phyloP scores from a whole-genome alignment of 2,113 vertebrate genomes.

The Cheilinus undulatus region DNA sequence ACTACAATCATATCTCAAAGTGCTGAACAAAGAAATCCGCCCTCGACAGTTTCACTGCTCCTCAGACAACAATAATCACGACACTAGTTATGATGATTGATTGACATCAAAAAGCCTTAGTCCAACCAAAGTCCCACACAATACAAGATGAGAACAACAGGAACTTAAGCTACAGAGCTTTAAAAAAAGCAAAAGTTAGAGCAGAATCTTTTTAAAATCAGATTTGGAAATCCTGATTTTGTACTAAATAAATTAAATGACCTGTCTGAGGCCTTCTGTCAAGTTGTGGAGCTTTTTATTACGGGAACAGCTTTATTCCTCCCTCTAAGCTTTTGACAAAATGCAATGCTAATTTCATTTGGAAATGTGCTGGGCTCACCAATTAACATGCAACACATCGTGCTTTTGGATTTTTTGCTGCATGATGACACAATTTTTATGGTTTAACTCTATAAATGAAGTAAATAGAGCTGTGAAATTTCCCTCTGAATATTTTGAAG shows the following conservation, averaged over 20 bases:
- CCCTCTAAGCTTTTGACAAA: too few species aligned
- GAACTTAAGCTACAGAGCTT: too few species aligned
- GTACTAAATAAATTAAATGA: neutral
- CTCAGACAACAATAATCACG: constrained; percentile 20
- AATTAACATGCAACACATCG: neutral
- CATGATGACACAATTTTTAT: neutral
- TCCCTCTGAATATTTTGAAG: too few species aligned
- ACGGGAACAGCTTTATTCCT: neutral
- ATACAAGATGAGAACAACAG: too few species aligned
- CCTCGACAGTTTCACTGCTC: neutral
- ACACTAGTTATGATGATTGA: too few species aligned
- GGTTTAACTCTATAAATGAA: neutral
- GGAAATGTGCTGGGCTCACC: neutral
- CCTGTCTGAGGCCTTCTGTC: neutral
- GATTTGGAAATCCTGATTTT: neutral
- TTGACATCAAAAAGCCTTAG: too few species aligned
- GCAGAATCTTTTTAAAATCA: neutral
- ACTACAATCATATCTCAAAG: constrained; percentile 9
- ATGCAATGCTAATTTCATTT: neutral
- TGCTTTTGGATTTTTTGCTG: neutral
- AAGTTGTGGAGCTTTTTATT: neutral
- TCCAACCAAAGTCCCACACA: too few species aligned
- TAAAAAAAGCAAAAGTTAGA: too few species aligned
- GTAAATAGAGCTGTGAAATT: too few species aligned
- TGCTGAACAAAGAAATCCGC: constrained; percentile 11